Evolutionary conservation across 2,113 vertebrate species (phyloP).

Genomic region (Eira barbara): DNA sequence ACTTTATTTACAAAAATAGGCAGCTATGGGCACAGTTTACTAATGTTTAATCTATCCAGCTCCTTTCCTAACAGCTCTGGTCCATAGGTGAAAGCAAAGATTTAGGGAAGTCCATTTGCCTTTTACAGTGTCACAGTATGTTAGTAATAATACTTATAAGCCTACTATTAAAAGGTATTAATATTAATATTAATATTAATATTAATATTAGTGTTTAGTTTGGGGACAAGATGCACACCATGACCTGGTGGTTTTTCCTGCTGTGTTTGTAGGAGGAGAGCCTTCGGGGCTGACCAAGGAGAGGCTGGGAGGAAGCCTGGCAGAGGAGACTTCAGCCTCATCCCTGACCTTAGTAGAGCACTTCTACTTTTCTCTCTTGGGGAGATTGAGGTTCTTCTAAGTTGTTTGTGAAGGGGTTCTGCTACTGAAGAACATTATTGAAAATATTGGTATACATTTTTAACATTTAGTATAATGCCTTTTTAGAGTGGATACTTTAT

Average conservation of each 20-base stretch:
- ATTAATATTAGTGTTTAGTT: conserved; percentile 5
- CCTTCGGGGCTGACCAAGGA: neutral
- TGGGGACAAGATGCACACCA: neutral
- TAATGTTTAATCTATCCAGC: neutral
- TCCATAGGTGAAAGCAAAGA: neutral
- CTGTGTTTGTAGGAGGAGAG: neutral
- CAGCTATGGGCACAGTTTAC: neutral
- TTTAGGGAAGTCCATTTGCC: neutral
- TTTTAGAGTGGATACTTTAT: neutral
- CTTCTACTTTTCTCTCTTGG: neutral
- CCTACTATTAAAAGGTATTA: neutral
- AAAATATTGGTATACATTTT: neutral
- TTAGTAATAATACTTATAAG: neutral
- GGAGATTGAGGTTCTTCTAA: neutral
- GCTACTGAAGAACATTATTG: neutral
- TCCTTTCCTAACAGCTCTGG: neutral
- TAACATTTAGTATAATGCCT: neutral
- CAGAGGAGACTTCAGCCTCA: neutral
- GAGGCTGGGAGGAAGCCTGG: neutral
- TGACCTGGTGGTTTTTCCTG: neutral
- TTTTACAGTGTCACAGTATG: neutral
- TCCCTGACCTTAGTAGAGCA: neutral
- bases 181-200: conserved; percentile 19
- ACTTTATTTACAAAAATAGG: neutral
- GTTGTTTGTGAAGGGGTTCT: neutral